Evolutionary conservation across 23 tunicate species (phyloP).

Genomic region (Halocynthia roretzi): DNA sequence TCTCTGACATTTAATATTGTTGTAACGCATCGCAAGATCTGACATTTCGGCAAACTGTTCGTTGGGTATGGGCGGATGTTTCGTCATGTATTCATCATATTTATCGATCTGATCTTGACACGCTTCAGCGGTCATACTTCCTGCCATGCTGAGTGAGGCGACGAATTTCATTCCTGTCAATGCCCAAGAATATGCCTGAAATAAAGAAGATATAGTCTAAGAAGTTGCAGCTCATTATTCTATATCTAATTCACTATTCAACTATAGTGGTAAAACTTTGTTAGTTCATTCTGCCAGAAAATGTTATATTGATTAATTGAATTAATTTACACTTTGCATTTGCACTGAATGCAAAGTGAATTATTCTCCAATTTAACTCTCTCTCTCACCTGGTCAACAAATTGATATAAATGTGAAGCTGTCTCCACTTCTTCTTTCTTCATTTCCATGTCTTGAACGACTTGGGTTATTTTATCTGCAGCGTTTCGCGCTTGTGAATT

Average conservation of each 20-base stretch:
- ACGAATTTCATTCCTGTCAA: slow-evolving; percentile 93
- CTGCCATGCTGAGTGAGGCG: slow-evolving; percentile 57
- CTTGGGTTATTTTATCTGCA: slow-evolving; percentile 18
- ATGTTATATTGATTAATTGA: no score
- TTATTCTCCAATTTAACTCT: no score
- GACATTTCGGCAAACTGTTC: slow-evolving; percentile 42
- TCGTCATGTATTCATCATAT: slow-evolving; percentile 77
- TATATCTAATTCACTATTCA: no score
- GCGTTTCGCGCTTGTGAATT: slow-evolving; percentile 31
- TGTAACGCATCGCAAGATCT: slow-evolving; percentile 42
- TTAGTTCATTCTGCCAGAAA: no score
- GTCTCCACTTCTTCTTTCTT: slow-evolving; percentile 65
- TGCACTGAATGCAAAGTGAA: no score
- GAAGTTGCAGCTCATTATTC: no score
- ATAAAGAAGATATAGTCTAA: no score
- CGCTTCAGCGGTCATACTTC: slow-evolving; percentile 37
- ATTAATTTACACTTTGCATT: no score
- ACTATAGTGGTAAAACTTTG: no score
- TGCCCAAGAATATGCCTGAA: slow-evolving; percentile 94
- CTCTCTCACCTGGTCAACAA: slow-evolving; percentile 70
- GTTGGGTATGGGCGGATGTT: slow-evolving; percentile 70
- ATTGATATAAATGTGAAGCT: slow-evolving; percentile 60
- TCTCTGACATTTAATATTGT: slow-evolving; percentile 64
- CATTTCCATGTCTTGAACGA: slow-evolving; percentile 38
- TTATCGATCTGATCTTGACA: slow-evolving; percentile 44